A percentile compares a stretch with the other conserved stretches of the same genome.
Evolutionary conservation across 2,888 invertebrate species (phyloP).

Genomic region (Caenorhabditis uteleia): DNA sequence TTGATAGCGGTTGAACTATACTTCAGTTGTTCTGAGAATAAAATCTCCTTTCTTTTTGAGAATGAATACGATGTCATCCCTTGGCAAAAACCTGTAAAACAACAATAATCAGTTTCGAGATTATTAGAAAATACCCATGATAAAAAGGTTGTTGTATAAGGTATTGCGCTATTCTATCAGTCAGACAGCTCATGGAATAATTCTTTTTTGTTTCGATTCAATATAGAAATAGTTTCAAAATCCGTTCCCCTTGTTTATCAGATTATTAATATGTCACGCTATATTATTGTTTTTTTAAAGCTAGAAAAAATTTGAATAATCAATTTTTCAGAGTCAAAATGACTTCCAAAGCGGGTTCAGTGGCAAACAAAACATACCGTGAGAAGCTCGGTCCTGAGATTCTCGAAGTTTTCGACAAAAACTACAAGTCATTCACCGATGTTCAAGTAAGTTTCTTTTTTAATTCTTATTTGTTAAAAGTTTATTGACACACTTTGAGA

Average conservation of each 20-base stretch:
- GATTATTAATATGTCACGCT: no score
- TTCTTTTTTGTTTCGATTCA: no score
- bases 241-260: no score
- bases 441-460: conserved; percentile 42
- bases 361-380: conserved; percentile 28
- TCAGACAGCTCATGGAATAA: no score
- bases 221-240: no score
- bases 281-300: neutral
- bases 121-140: conserved; percentile 2
- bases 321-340: no score
- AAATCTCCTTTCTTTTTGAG: conserved; percentile 33
- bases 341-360: conserved; percentile 33
- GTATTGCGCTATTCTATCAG: no score
- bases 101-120: neutral
- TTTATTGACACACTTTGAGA: no score
- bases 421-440: conserved; percentile 46
- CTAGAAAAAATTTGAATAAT: no score
- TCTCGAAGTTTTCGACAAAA: conserved; percentile 48
- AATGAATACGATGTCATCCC: conserved; percentile 31
- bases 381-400: conserved; percentile 45
- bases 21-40: conserved; percentile 21
- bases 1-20: neutral
- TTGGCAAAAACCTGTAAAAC: conserved; percentile 17
- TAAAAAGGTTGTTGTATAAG: conserved; percentile 4
- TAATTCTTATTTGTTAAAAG: no score